Percentiles rank a stretch among this genome's conserved stretches.
phyloP scores from a whole-genome alignment of 2,113 vertebrate species.

The Mesitornis unicolor region DNA sequence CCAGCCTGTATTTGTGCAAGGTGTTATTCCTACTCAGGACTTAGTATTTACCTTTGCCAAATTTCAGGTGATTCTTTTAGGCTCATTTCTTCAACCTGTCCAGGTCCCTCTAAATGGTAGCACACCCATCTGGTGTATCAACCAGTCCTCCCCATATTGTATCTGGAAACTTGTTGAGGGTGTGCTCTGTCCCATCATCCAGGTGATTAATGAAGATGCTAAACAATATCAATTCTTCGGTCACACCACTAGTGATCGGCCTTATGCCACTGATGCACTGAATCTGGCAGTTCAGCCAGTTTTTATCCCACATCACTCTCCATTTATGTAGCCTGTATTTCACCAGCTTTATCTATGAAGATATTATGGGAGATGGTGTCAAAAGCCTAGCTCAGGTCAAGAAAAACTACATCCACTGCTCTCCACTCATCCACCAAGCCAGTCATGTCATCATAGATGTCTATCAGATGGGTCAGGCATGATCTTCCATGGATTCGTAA shows the following conservation, averaged over 20 bases:
- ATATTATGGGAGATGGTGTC: neutral
- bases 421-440: neutral
- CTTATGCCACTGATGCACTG: neutral
- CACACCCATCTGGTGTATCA: neutral
- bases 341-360: neutral
- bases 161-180: neutral
- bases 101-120: neutral
- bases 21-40: neutral
- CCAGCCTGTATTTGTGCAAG: neutral
- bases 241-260: accelerated
- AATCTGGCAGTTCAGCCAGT: neutral
- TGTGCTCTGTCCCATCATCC: neutral
- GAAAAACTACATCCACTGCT: neutral
- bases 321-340: neutral
- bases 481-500: neutral
- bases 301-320: neutral
- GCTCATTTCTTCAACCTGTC: neutral
- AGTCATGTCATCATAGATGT: neutral
- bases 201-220: neutral
- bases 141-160: neutral
- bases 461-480: neutral
- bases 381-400: neutral
- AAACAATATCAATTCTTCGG: neutral
- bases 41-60: neutral
- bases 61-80: neutral